Conservation (phyloP, 2,797 vertebrate species). For the Sebastes minor region DNA sequence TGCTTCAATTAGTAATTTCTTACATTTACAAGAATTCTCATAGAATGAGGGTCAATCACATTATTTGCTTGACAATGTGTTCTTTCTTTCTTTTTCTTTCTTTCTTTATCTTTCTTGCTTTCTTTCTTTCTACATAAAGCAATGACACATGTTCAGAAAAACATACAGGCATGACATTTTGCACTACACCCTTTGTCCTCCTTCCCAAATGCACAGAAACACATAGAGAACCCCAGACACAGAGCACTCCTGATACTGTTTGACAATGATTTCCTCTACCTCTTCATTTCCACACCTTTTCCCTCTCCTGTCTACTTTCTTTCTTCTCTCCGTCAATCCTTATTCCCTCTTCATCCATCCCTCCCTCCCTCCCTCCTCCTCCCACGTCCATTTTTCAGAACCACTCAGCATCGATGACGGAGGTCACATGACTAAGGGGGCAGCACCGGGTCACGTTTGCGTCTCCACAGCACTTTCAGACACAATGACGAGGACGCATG, state of each 20-base stretch:
- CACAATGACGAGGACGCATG: slow-evolving; percentile 87
- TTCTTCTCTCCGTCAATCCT: slow-evolving; percentile 13
- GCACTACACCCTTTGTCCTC: slow-evolving; percentile 28
- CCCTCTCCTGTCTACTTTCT: neutral
- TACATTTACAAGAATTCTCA: neutral
- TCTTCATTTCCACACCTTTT: slow-evolving; percentile 38
- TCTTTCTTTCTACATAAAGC: slow-evolving; percentile 32
- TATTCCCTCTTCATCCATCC: neutral
- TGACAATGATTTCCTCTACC: slow-evolving; percentile 47
- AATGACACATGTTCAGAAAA: slow-evolving; percentile 37
- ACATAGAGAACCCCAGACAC: neutral
- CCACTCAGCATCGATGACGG: slow-evolving; percentile 98
- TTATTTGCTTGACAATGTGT: slow-evolving; percentile 12
- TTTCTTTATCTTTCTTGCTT: neutral
- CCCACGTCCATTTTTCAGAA: slow-evolving; percentile 84
- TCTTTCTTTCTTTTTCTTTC: neutral
- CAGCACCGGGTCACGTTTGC: slow-evolving; percentile 89
- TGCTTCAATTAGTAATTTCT: neutral
- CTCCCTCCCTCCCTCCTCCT: neutral
- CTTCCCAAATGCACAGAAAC: slow-evolving; percentile 9
- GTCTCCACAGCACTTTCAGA: slow-evolving; percentile 90
- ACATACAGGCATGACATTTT: slow-evolving; percentile 48
- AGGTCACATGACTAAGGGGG: slow-evolving; percentile 95
- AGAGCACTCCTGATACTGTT: slow-evolving; percentile 38
- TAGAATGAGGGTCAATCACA: neutral